Evolutionary conservation across 2,888 invertebrate genomes (phyloP), one percentile per base, ranked within the genome.

Genomic region (Ditula angustiorana): DNA sequence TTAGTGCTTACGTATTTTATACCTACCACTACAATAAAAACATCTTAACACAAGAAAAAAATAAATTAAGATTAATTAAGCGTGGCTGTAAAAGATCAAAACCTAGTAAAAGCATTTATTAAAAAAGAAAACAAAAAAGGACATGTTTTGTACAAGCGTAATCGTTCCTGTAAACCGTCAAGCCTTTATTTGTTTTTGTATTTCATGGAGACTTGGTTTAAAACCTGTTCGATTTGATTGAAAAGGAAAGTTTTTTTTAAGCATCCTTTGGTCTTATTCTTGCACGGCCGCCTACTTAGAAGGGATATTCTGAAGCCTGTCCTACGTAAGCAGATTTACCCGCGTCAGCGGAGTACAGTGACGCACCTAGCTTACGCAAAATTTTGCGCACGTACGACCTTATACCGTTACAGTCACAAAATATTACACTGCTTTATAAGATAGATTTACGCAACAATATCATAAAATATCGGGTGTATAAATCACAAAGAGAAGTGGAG

Each of bases 301-400:
- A 5, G 41, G 21, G 5, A 41, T 13, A 24, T 52, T 33, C 33
- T 46, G 10, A 21, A 55, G 55, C 26, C 37, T 28, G 10, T 10
- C 11, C 26, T 26, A 21, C 47, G 35, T 52, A 16, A 61, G 24
- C 28, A 35, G 37, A 28, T 61, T 61, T 61, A 47, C n/a, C n/a
- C n/a, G n/a, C 61, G 55, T 61, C 61, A 61, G 13, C 55, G 13
- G 11, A 11, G 16, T 28, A 24, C 35, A 11, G 47, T 61, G 55
- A 61, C 61, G 55, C 47, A 55, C 21, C 16, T 55, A n/a, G 47
- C 35, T 47, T 55, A 13, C 35, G 53, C 10, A 26, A 55, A 61
- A 52, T 44, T 28, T n/a, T 24, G 21, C 50, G 49, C 30, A 30
- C 52, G 44, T 28, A 23, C 10, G 23, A 44, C 52, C n/a, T 44